Evolutionary conservation across 2,113 vertebrate genomes (phyloP), one percentile per base, ranked within the genome.

Genomic region (Callospermophilus lateralis): DNA sequence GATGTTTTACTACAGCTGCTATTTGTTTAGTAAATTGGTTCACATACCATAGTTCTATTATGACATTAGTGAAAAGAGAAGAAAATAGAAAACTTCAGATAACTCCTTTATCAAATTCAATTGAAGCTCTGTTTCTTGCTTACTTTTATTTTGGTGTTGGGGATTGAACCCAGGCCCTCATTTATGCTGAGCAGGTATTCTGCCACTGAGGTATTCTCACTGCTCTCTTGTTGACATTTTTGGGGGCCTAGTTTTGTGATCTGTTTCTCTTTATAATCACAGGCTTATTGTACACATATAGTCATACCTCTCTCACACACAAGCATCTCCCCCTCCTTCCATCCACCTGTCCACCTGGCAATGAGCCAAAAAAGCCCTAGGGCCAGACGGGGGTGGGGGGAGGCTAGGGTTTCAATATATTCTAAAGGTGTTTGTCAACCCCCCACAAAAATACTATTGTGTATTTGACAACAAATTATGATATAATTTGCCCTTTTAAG

Each of bases 1-100:
- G 94, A 96, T 97, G 84, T 98, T 98, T 92, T 96, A 94, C 94
- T 97, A 83, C 87, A 98, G 90, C 93, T 98, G 94, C 72, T 72
- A 34, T 97, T 84, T 98, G 91, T 96, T 93, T 94, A 55, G 83
- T 95, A 97, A 95, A 96, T 77, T 96, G 68, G 34, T 80, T 97
- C 58, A 89, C 87, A 55, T 83, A 84, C 67, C 65, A 37, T 58
- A 58, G 90, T 72, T 94, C 92, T 97, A 70, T 96, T 95, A 53
- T 73, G 95, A 85, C n/a, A 11, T 3, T 39, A 85, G 88, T 26
- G 77, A 6, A 9, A 72, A 61, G 34, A 58, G 65, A 55, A 39
- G 48, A 63, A 72, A 45, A 8, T 45, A 45, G 78, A 45, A 26
- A 89, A 61, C 3, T 51, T 51, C 48, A 45, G 61, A 55, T 32